These are phyloP conservation scores for Steatocranus sp. DNA, from an alignment of 2,797 vertebrate genomes.

Conservation along the genomic window DNA sequence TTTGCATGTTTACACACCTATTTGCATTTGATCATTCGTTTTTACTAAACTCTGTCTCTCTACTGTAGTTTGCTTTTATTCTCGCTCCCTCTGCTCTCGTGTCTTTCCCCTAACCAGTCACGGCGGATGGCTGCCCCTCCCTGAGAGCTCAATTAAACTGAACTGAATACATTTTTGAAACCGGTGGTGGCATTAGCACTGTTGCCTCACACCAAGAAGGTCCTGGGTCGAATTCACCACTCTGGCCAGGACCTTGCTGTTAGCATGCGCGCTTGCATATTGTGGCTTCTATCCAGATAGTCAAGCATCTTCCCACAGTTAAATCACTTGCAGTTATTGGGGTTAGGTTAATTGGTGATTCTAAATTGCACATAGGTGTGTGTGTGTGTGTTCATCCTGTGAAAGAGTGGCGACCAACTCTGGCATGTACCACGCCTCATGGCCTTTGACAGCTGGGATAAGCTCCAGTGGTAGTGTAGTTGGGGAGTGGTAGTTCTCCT, in stretches of 20 bases:
- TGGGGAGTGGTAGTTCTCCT: fast-evolving
- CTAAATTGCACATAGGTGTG: not conserved
- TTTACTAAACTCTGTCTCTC: not conserved
- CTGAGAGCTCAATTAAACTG: no score
- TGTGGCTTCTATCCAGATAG: not conserved
- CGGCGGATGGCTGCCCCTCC: no score
- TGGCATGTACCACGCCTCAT: fast-evolving
- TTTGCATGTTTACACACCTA: not conserved
- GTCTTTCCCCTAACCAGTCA: no score
- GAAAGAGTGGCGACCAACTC: not conserved
- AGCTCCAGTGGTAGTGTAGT: not conserved
- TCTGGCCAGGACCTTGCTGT: not conserved
- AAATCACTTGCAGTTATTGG: not conserved
- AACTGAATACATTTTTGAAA: no score
- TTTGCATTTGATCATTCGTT: not conserved
- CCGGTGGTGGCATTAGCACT: not conserved
- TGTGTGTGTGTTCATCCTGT: not conserved
- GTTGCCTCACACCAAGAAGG: not conserved
- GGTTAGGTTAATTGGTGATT: fast-evolving
- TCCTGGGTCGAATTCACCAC: fast-evolving
- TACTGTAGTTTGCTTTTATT: not conserved
- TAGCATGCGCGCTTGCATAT: not conserved
- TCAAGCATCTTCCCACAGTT: not conserved
- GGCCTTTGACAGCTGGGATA: fast-evolving
- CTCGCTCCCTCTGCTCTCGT: fast-evolving